A percentile compares a stretch with the other conserved stretches of the same genome.
These are phyloP conservation scores for Carassius gibelio DNA, from an alignment of 2,113 vertebrate genomes.

Conservation along the genomic window DNA sequence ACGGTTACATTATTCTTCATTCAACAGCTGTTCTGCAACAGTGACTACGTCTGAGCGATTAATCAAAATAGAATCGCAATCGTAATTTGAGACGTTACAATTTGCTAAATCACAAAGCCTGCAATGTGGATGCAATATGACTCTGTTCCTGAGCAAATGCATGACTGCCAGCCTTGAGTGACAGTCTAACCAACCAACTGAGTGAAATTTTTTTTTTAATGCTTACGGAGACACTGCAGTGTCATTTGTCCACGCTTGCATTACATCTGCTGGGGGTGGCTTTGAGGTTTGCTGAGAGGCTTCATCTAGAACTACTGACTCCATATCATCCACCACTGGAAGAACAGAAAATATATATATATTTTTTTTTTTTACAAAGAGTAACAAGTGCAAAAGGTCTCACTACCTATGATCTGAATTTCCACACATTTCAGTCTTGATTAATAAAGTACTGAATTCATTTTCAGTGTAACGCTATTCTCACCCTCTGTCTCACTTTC, in stretches of 20 bases:
- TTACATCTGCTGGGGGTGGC: constrained; percentile 62
- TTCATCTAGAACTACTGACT: constrained; percentile 83
- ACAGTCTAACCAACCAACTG: no score
- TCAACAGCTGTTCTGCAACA: no score
- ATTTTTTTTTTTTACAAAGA: background rate
- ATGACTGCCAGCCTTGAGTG: no score
- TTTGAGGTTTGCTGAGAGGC: constrained; percentile 54
- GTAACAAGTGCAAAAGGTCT: background rate
- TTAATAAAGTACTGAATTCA: background rate
- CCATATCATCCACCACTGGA: constrained; percentile 83
- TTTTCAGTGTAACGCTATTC: background rate
- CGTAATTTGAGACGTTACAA: no score
- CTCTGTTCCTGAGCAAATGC: no score
- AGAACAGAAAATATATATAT: background rate
- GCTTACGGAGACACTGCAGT: constrained; percentile 61
- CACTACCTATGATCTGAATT: background rate
- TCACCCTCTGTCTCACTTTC: constrained; percentile 63
- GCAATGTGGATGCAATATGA: no score
- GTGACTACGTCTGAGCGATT: no score
- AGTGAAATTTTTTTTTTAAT: no score
- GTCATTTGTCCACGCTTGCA: constrained; percentile 82
- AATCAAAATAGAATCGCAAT: no score
- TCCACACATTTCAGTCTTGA: background rate
- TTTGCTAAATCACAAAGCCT: no score
- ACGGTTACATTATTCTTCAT: no score